Conservation (phyloP, 2,113 vertebrate genomes). For the Osmerus mordax region DNA sequence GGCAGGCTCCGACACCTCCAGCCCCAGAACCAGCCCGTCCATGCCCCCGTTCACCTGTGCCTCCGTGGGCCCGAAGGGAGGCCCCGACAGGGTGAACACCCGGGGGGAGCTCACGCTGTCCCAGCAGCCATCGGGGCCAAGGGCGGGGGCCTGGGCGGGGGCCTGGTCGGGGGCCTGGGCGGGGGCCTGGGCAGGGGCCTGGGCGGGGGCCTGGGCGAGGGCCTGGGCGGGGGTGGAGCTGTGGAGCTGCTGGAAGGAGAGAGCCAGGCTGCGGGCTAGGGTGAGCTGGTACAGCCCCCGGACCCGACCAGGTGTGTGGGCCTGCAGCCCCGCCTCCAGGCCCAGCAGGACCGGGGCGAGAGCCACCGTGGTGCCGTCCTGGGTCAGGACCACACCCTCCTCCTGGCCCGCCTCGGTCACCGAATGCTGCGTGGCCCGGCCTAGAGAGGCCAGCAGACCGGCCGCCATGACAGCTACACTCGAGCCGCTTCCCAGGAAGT, state of each 20-base stretch:
- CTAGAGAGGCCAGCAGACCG: constrained; percentile 46
- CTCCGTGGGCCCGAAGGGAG: constrained; percentile 55
- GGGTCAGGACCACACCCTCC: constrained; percentile 72
- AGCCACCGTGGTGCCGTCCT: constrained; percentile 82
- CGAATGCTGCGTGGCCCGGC: constrained; percentile 36
- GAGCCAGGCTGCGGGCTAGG: constrained; percentile 63
- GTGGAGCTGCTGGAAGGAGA: constrained; percentile 49
- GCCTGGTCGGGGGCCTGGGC: too few relatives aligned
- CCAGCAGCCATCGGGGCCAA: constrained; percentile 83
- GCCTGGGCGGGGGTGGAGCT: background rate
- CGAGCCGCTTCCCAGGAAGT: constrained; percentile 46
- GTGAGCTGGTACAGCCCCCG: constrained; percentile 63
- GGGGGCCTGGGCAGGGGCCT: too few relatives aligned
- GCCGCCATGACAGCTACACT: constrained; percentile 26
- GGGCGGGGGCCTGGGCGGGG: background rate
- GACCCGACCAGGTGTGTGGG: background rate
- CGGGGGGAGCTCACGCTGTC: constrained; percentile 66
- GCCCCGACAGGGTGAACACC: constrained; percentile 70
- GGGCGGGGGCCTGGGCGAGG: too few relatives aligned
- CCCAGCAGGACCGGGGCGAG: constrained; percentile 75
- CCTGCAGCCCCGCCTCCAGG: constrained; percentile 70
- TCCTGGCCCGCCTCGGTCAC: constrained; percentile 41
- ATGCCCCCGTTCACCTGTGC: constrained; percentile 81
- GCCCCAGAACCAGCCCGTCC: constrained; percentile 80
- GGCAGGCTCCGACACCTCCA: constrained; percentile 40